These are phyloP conservation scores for Bombus ignitus DNA, from an alignment of 1,140 invertebrate genomes.

Conservation along the genomic window DNA sequence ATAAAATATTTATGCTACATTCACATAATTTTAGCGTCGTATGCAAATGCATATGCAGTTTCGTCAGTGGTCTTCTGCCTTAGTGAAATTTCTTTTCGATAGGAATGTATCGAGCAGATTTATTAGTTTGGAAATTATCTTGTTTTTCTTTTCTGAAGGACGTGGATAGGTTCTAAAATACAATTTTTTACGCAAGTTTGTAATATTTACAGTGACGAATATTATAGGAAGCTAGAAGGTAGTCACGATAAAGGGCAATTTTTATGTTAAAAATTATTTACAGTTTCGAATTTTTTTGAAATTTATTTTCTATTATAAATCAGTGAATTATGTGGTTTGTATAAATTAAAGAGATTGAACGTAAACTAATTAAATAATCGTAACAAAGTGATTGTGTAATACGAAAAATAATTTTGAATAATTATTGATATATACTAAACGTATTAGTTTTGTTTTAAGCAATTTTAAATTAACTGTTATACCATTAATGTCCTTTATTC, in stretches of 20 bases:
- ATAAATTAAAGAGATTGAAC: too few species aligned
- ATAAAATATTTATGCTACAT: not conserved
- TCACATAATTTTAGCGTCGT: not conserved
- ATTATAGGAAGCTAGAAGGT: too few species aligned
- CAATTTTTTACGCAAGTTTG: not conserved
- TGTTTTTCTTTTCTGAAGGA: not conserved
- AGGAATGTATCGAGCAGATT: not conserved
- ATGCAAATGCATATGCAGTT: not conserved
- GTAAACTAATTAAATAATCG: too few species aligned
- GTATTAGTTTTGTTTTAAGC: not conserved
- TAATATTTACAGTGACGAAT: not conserved
- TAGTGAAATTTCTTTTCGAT: not conserved
- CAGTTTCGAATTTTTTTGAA: too few species aligned
- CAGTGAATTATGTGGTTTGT: too few species aligned
- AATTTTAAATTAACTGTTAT: not conserved
- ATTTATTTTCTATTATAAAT: too few species aligned
- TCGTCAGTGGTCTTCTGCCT: too few species aligned
- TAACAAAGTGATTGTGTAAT: not conserved
- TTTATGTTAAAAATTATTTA: too few species aligned
- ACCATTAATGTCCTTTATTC: not conserved
- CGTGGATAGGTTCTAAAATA: not conserved
- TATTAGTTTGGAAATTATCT: not conserved
- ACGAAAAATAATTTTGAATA: not conserved
- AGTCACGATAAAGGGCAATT: too few species aligned
- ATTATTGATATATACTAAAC: not conserved